Base-by-base conservation (phyloP, 2,888 invertebrate species). In the Panopea generosa region DNA sequence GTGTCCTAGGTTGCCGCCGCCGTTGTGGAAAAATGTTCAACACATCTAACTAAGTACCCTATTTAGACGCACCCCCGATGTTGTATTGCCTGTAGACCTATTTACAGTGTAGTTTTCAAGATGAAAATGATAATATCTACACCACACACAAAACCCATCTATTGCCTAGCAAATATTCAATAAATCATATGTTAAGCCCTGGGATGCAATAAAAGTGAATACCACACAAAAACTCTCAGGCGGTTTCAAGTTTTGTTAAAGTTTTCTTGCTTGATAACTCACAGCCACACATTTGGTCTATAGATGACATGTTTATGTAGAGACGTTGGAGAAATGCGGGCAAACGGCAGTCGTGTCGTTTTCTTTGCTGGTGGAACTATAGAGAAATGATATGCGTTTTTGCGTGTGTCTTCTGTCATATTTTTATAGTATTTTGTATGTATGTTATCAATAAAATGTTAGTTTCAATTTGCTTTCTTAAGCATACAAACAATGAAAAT, bases 141-240 rank as follows among this genome's bases (percentile, higher is more conserved):
- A 75, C 79, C 74, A 72, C 79, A 75, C 79, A 79, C 72, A 80
- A 61, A 79, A 75, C 69, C 75, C 75, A 72, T 80, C 72, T 68
- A 76, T 62, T 66, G 69, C 75, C 69, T 75, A 45, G 75, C 79
- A 75, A 80, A 73, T 67, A 72, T 69, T 75, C 62, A 80, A 80
- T 80, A 80, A 80, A 80, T 80, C 79, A 80, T 75, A 69, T 57
- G 57, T 56, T 62, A 70, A 63, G 68, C 75, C 75, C 61, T 72
- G 53, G 79, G 75, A 72, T 50, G 72, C 59, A 72, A 80, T 80
- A 80, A 80, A 79, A 69, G 26, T 65, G 79, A 72, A 80, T 80
- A 80, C 79, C 79, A 80, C 79, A 76, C 79, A 80, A 80, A 78
- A 70, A 53, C 55, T 74, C 74, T 56, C 60, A 61, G 66, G 74